Conservation (phyloP, 2,797 vertebrate genomes). For the Champsocephalus gunnari region DNA sequence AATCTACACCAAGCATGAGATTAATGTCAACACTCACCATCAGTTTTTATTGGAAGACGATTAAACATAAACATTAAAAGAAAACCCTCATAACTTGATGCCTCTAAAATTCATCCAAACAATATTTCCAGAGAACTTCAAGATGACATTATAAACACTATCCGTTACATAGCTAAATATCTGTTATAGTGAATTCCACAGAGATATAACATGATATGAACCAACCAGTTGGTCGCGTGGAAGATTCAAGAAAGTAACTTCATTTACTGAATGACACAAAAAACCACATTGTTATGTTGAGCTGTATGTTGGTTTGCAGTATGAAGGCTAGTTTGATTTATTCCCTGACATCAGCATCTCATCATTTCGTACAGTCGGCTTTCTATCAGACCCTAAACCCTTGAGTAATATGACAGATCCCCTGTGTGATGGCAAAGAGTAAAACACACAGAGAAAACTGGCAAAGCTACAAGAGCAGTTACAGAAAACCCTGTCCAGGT, state of each 20-base stretch:
- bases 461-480: slow-evolving; percentile 61
- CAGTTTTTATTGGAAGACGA: slow-evolving; percentile 78
- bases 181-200: slow-evolving; percentile 77
- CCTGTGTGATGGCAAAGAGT: slow-evolving; percentile 63
- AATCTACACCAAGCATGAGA: slow-evolving; percentile 4
- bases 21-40: slow-evolving; percentile 51
- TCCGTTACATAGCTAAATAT: slow-evolving; percentile 73
- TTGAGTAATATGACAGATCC: slow-evolving; percentile 48
- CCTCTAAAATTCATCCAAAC: slow-evolving; percentile 61
- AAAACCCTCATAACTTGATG: slow-evolving; percentile 54
- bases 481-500: slow-evolving; percentile 71
- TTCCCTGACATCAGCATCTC: slow-evolving; percentile 68
- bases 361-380: slow-evolving; percentile 38
- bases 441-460: slow-evolving; percentile 67
- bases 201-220: slow-evolving; percentile 73
- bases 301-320: slow-evolving; percentile 82
- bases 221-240: slow-evolving; percentile 51
- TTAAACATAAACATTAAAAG: slow-evolving; percentile 65
- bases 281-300: slow-evolving; percentile 66
- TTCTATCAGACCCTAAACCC: slow-evolving; percentile 51
- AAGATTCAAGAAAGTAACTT: slow-evolving; percentile 70
- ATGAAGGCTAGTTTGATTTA: slow-evolving; percentile 74
- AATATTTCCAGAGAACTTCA: slow-evolving; percentile 51
- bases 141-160: slow-evolving; percentile 69
- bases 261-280: slow-evolving; percentile 54